A percentile compares a stretch with the other conserved stretches of the same genome.
phyloP scores from a whole-genome alignment of 2,113 vertebrate genomes.

The Xiphophorus couchianus region DNA sequence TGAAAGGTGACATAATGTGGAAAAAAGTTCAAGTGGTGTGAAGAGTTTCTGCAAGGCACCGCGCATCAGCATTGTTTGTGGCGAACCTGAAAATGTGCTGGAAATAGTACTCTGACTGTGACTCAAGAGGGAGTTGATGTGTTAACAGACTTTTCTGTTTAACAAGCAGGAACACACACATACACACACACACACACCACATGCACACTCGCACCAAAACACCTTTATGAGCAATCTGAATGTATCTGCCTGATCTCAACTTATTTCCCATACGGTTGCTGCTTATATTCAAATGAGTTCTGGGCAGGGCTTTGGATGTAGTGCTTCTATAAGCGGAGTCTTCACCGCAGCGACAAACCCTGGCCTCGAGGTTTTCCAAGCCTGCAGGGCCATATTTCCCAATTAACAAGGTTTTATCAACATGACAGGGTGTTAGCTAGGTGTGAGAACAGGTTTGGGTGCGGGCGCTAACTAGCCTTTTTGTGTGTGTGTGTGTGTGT shows the following conservation, averaged over 20 bases:
- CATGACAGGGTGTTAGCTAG: constrained; percentile 58
- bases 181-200: neutral
- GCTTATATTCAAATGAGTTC: constrained; percentile 22
- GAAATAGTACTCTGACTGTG: constrained; percentile 42
- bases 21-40: neutral
- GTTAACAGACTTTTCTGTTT: constrained; percentile 55
- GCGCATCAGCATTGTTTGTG: constrained; percentile 28
- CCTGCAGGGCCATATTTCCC: constrained; percentile 50
- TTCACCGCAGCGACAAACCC: constrained; percentile 8
- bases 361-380: constrained; percentile 40
- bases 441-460: constrained; percentile 61
- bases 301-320: neutral
- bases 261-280: constrained; percentile 8
- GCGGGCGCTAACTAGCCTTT: constrained; percentile 75
- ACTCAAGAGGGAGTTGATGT: constrained; percentile 50
- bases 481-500: neutral
- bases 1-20: neutral
- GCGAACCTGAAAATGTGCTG: constrained; percentile 52
- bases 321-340: constrained; percentile 23
- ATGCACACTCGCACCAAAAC: neutral
- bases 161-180: constrained; percentile 20
- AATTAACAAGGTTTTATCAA: constrained; percentile 72
- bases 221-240: neutral
- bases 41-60: neutral
- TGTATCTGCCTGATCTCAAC: constrained; percentile 2